Percentiles rank a stretch among this genome's conserved stretches.
Evolutionary conservation across 2,113 vertebrate genomes (phyloP).

Genomic region (Sapajus apella): DNA sequence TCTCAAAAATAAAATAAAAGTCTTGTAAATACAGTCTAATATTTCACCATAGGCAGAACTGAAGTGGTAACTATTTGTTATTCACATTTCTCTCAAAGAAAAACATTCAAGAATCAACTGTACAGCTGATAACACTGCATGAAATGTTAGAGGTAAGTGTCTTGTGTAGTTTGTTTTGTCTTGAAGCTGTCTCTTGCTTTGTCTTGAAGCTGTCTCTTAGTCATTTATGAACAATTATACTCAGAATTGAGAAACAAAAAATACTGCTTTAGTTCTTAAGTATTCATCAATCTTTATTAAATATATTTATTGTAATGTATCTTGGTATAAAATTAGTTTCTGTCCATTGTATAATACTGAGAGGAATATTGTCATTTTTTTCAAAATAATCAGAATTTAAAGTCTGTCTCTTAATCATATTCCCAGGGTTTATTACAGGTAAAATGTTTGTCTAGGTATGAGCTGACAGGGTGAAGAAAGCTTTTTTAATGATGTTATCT

Average conservation of each 20-base stretch:
- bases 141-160: constrained; percentile 85
- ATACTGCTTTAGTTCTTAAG: constrained; percentile 28
- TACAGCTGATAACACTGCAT: constrained; percentile 73
- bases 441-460: not conserved
- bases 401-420: not conserved
- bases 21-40: not conserved
- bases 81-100: constrained; percentile 72
- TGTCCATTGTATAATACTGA: not conserved
- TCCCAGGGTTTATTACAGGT: not conserved
- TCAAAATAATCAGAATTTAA: constrained; percentile 40
- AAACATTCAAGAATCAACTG: constrained; percentile 38
- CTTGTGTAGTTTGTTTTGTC: not conserved
- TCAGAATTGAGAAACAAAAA: not conserved
- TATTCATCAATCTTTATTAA: not conserved
- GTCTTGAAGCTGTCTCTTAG: not conserved
- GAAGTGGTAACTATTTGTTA: constrained; percentile 60
- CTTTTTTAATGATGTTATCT: not conserved
- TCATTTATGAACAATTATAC: constrained; percentile 26
- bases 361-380: constrained; percentile 15
- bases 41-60: not conserved
- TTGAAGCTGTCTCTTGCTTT: constrained; percentile 7
- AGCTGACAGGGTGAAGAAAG: not conserved
- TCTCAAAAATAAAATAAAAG: not conserved
- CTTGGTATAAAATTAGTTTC: constrained; percentile 9
- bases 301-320: constrained; percentile 17